Conservation (phyloP, 2,113 vertebrate species). For the Onychostoma macrolepis region DNA sequence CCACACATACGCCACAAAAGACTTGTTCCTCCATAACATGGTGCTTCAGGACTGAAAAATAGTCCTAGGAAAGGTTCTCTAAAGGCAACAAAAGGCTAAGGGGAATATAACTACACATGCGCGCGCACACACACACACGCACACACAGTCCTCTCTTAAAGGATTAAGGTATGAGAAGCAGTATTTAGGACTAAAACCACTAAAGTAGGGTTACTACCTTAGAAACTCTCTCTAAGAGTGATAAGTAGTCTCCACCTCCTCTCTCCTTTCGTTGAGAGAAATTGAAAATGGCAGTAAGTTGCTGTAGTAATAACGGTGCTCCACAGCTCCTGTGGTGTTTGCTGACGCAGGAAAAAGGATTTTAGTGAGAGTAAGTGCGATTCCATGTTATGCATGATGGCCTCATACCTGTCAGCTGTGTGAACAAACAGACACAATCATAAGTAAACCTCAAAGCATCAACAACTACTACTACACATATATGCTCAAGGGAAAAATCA, state of each 20-base stretch:
- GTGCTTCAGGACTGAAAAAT: conserved; percentile 59
- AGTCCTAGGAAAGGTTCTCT: conserved; percentile 49
- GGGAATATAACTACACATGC: conserved; percentile 38
- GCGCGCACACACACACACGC: conserved; percentile 33
- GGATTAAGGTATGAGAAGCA: conserved; percentile 52
- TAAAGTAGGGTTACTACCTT: conserved; percentile 56
- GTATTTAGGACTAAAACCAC: conserved; percentile 52
- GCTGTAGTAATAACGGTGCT: neutral
- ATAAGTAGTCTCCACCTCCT: conserved; percentile 52
- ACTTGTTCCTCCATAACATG: conserved; percentile 54
- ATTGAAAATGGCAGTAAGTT: conserved; percentile 10
- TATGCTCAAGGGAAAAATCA: neutral
- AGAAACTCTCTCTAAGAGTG: conserved; percentile 39
- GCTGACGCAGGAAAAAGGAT: conserved; percentile 14
- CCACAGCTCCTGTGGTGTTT: conserved; percentile 18
- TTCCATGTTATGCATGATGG: conserved; percentile 5
- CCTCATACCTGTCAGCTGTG: conserved; percentile 31
- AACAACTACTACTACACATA: neutral
- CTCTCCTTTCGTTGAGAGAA: conserved; percentile 23
- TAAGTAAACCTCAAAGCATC: conserved; percentile 1
- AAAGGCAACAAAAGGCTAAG: conserved; percentile 52
- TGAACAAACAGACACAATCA: conserved; percentile 32
- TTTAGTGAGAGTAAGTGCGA: conserved; percentile 16
- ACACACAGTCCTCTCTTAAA: conserved; percentile 35
- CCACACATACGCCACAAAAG: conserved; percentile 51